Base-by-base conservation (phyloP, 2,113 vertebrate species). In the Coregonus clupeaformis region DNA sequence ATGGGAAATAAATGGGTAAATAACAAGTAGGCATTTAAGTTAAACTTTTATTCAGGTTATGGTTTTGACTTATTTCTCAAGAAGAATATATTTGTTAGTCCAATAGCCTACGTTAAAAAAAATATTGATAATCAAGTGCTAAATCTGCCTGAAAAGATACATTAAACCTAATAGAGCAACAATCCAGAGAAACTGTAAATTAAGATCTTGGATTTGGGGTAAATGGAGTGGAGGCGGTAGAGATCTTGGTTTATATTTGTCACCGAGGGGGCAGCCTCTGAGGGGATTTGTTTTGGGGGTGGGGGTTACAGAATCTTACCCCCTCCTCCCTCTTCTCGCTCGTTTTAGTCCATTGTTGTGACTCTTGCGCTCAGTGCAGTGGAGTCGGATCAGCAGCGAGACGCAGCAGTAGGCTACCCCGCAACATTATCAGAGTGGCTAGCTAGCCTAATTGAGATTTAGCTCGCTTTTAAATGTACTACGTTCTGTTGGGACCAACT, bases 291-390 rank as follows among this genome's bases (percentile, higher is more conserved):
- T 64, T 73, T 63, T 71, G 76, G 75, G 79, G 73, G 79, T 68
- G 79, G 80, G 85, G 64, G 76, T 69, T 72, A 65, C 57, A 68
- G 71, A 77, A 59, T 68, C 77, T n/a, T n/a, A 45, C 79, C 71
- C 68, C 74, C 77, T 57, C 72, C 83, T 69, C 83, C 78, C 76
- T 78, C 82, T 79, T 78, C 84, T 80, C 76, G 75, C 84, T 65
- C 81, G 73, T 84, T 87, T 83, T 80, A 88, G 80, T 87, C 91
- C 87, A 93, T 94, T 93, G 92, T 94, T 92, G 89, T 90, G 87
- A 73, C 84, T 86, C 90, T 83, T 74, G 80, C 85, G 67, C 80
- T 79, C 87, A 82, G 84, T 80, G 81, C 82, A 65, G 84, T 83
- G 68, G 75, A 80, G 84, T 74, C 76, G 62, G 74, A 82, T 63